Percentiles rank a stretch among this genome's conserved stretches.
These are phyloP conservation scores for Ondatra zibethicus DNA, from an alignment of 2,113 vertebrate genomes.

Conservation along the genomic window DNA sequence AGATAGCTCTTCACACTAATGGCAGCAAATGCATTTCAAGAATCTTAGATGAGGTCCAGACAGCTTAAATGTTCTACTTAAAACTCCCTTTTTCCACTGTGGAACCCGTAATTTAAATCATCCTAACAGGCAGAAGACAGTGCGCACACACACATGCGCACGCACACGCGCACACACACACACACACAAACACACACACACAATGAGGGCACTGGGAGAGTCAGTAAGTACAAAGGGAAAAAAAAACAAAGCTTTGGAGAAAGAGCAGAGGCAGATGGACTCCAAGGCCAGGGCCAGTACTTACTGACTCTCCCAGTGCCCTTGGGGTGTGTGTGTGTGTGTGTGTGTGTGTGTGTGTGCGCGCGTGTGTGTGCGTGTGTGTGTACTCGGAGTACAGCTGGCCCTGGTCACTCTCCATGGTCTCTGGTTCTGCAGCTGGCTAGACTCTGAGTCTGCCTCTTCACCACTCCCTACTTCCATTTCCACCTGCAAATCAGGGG, in stretches of 20 bases:
- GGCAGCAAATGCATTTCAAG: slow-evolving; percentile 47
- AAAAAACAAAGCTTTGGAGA: not conserved
- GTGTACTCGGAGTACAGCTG: not conserved
- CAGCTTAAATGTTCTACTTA: not conserved
- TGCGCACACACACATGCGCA: no score
- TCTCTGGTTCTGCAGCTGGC: accelerated
- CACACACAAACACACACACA: not conserved
- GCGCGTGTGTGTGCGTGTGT: no score
- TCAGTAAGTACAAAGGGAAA: not conserved
- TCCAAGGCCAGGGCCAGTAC: no score
- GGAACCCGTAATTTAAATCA: not conserved
- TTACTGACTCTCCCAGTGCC: no score
- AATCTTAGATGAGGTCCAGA: not conserved
- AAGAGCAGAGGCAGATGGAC: not conserved
- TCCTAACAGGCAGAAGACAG: not conserved
- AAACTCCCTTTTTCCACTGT: not conserved
- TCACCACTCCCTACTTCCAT: no score
- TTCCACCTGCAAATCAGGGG: not conserved
- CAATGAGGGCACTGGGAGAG: not conserved
- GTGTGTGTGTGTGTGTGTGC: no score
- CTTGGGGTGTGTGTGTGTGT: no score
- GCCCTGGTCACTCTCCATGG: not conserved
- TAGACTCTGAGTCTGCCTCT: not conserved
- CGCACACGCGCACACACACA: no score
- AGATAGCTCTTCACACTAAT: not conserved